Evolutionary conservation across 1,140 invertebrate genomes (phyloP).

Genomic region (Steinernema feltiae): DNA sequence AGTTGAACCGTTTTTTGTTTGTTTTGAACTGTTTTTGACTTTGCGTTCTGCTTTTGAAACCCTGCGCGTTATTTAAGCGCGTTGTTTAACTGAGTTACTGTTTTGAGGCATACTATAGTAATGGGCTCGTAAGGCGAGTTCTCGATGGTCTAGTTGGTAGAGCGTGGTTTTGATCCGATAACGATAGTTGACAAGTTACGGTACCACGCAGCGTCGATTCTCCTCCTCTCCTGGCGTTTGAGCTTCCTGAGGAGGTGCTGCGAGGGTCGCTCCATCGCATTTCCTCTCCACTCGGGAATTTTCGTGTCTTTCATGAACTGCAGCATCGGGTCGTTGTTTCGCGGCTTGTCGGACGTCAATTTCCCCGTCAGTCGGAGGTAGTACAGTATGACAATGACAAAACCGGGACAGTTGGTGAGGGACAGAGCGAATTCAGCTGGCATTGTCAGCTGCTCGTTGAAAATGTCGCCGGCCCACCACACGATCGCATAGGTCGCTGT

Average conservation of each 20-base stretch:
- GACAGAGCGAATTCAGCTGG: slow-evolving; percentile 54
- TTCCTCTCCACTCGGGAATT: background rate
- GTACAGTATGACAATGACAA: slow-evolving; percentile 53
- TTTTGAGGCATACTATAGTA: too few relatives aligned
- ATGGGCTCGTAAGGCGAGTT: background rate
- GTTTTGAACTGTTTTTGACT: too few relatives aligned
- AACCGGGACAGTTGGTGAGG: slow-evolving; percentile 36
- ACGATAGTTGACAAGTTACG: background rate
- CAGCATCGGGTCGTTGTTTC: background rate
- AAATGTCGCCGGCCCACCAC: slow-evolving; percentile 54
- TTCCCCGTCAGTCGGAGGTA: slow-evolving; percentile 47
- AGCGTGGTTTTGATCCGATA: background rate
- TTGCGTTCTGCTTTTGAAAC: too few relatives aligned
- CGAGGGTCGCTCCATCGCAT: background rate
- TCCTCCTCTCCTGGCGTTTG: background rate
- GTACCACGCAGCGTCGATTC: background rate
- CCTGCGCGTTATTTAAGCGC: too few relatives aligned
- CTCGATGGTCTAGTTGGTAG: background rate
- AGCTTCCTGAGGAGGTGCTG: background rate
- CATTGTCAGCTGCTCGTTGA: slow-evolving; percentile 57
- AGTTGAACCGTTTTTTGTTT: too few relatives aligned
- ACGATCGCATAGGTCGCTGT: slow-evolving; percentile 53
- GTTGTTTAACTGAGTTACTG: too few relatives aligned
- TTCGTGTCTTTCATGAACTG: background rate
- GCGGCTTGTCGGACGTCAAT: slow-evolving; percentile 41